These are phyloP conservation scores for Gymnarchus niloticus DNA, from an alignment of 2,113 vertebrate species.

Conservation along the genomic window DNA sequence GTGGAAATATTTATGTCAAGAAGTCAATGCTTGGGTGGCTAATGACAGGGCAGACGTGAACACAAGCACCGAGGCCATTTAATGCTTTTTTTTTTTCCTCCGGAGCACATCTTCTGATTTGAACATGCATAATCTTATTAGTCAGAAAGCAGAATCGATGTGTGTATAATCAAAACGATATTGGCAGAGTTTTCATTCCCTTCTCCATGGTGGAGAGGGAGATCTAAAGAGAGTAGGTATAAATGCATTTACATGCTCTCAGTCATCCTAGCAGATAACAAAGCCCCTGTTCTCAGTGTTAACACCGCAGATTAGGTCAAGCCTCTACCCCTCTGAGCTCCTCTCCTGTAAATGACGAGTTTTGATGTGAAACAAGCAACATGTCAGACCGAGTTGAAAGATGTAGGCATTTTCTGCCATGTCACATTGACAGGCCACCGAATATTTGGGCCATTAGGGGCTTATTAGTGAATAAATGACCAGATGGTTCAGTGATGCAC, in stretches of 20 bases:
- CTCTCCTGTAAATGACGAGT: slow-evolving; percentile 99
- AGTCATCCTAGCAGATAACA: slow-evolving; percentile 94
- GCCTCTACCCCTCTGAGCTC: slow-evolving; percentile 98
- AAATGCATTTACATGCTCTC: slow-evolving; percentile 99
- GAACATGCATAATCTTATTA: slow-evolving; percentile 55
- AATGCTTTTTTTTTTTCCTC: slow-evolving; percentile 34
- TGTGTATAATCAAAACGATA: slow-evolving; percentile 68
- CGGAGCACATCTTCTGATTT: slow-evolving; percentile 24
- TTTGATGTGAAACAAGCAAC: slow-evolving; percentile 99
- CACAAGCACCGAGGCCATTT: slow-evolving; percentile 33
- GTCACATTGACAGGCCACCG: slow-evolving; percentile 99
- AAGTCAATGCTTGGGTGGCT: slow-evolving; percentile 67
- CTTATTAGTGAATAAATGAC: slow-evolving; percentile 99
- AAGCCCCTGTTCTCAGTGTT: slow-evolving; percentile 96
- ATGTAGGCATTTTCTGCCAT: slow-evolving; percentile 99
- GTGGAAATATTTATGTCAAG: slow-evolving; percentile 64
- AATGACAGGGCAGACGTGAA: slow-evolving; percentile 61
- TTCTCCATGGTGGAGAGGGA: slow-evolving; percentile 63
- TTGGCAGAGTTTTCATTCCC: slow-evolving; percentile 66
- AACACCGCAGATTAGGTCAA: slow-evolving; percentile 99
- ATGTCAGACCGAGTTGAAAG: slow-evolving; percentile 99
- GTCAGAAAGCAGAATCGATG: slow-evolving; percentile 60
- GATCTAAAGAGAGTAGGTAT: slow-evolving; percentile 55
- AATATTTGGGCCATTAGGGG: slow-evolving; percentile 99
- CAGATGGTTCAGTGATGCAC: slow-evolving; percentile 99